Evolutionary conservation across 2,888 invertebrate genomes (phyloP), one percentile per base, ranked within the genome.

Genomic region (Pheosia tremula): DNA sequence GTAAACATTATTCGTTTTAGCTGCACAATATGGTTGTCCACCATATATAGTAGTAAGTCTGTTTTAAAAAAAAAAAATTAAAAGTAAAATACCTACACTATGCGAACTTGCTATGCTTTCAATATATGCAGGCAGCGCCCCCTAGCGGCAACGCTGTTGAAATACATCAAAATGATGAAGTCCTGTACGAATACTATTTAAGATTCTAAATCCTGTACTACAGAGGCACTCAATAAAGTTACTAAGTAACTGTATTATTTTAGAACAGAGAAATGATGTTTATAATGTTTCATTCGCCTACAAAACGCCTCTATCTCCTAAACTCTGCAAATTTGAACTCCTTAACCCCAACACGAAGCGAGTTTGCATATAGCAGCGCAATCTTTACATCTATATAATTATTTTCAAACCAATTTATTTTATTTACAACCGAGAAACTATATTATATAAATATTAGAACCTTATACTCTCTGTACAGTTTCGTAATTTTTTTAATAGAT

Each of bases 391-490:
- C 79, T 79, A 80, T 79, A 80, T 67, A 65, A 77, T 72, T 67
- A 71, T 79, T 73, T 69, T 74, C 71, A 81, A 83, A 82, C 77
- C 74, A 82, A 83, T 80, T 81, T 86, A 74, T 83, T 84, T 85
- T 88, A 88, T 84, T 82, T 85, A 86, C 85, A 87, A 84, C 79
- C 78, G 81, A 81, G 71, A 77, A 80, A 79, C 77, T 77, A 82
- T 74, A 66, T 72, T 68, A 68, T 81, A 87, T 90, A 89, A 88
- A 88, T 89, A 88, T 87, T 87, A 88, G 84, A 88, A 89, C 82
- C 83, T 86, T 86, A 84, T 76, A 89, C 87, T 91, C 88, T 91
- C 91, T 91, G 90, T 91, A 91, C 91, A 91, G 67, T 77, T 70
- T 74, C 63, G 70, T 80, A 82, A 6, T 45, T 24, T 56, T 83